These are phyloP conservation scores for Drosophila falleni DNA, from an alignment of 2,888 invertebrate species.

Conservation along the genomic window DNA sequence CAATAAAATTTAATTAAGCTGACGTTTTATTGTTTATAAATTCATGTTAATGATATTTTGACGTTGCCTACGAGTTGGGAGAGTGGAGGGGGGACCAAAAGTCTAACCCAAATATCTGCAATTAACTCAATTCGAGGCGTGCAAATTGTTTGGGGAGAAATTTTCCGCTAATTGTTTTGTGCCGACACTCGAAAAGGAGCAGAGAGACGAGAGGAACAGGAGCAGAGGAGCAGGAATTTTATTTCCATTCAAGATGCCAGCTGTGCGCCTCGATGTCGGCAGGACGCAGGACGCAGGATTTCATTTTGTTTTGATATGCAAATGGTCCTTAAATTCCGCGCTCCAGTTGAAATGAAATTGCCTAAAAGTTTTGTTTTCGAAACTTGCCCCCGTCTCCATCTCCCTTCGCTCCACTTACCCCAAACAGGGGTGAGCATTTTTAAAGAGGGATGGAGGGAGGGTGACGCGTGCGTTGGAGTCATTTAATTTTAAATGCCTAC, in stretches of 20 bases:
- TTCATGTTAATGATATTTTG: conserved; percentile 80
- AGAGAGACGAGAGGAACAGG: neutral
- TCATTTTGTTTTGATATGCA: conserved; percentile 78
- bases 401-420: neutral
- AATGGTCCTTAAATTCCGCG: conserved; percentile 60
- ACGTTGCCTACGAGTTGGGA: conserved; percentile 5
- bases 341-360: conserved; percentile 73
- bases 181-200: conserved; percentile 30
- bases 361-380: conserved; percentile 63
- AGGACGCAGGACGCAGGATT: conserved; percentile 32
- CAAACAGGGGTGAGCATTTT: neutral
- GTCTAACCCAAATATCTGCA: conserved; percentile 64
- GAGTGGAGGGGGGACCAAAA: neutral
- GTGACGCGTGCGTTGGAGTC: conserved; percentile 56
- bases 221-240: conserved; percentile 24
- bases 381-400: conserved; percentile 22
- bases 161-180: conserved; percentile 75
- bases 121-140: conserved; percentile 71
- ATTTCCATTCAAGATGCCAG: conserved; percentile 52
- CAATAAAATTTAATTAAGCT: conserved; percentile 78
- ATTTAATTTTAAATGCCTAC: conserved; percentile 78
- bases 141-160: conserved; percentile 59
- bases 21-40: conserved; percentile 78
- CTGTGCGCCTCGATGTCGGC: conserved; percentile 32
- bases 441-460: neutral